Evolutionary conservation across 2,797 vertebrate species (phyloP).

Genomic region (Chelon auratus): DNA sequence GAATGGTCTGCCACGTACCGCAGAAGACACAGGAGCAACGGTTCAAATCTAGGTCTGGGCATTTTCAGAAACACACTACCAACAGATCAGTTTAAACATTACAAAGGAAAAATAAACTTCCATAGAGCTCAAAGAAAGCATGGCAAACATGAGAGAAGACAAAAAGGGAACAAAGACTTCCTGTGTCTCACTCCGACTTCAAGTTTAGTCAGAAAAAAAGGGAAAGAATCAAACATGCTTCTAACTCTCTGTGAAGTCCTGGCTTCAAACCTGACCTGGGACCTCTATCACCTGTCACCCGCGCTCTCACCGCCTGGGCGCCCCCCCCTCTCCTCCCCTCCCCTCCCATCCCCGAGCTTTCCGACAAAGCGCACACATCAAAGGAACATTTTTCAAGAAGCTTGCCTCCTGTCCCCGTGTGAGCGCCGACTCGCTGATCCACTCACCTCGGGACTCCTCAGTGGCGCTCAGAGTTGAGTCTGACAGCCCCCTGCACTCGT

Average conservation of each 20-base stretch:
- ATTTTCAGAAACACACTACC: slow-evolving; percentile 7
- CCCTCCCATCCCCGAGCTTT: slow-evolving; percentile 1
- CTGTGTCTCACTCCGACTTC: neutral
- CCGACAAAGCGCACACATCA: slow-evolving; percentile 34
- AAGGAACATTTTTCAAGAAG: slow-evolving; percentile 17
- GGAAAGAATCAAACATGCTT: neutral
- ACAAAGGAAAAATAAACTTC: slow-evolving; percentile 7
- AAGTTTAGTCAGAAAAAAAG: neutral
- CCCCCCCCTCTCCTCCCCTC: slow-evolving; percentile 7
- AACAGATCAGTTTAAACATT: slow-evolving; percentile 21
- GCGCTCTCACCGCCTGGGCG: neutral
- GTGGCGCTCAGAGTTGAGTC: slow-evolving; percentile 42
- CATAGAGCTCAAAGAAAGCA: neutral
- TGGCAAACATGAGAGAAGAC: slow-evolving; percentile 3
- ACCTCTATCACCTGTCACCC: slow-evolving; percentile 15
- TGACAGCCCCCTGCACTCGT: slow-evolving; percentile 58
- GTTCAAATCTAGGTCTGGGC: slow-evolving; percentile 9
- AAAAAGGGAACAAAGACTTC: neutral
- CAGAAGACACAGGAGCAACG: neutral
- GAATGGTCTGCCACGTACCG: neutral
- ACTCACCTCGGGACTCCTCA: slow-evolving; percentile 46
- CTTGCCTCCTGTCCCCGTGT: slow-evolving; percentile 34
- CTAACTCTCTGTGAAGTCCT: slow-evolving; percentile 1
- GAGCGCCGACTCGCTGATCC: slow-evolving; percentile 51
- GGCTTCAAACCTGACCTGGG: slow-evolving; percentile 26